phyloP scores from a whole-genome alignment of 2,888 invertebrate genomes.

The Limenitis camilla region DNA sequence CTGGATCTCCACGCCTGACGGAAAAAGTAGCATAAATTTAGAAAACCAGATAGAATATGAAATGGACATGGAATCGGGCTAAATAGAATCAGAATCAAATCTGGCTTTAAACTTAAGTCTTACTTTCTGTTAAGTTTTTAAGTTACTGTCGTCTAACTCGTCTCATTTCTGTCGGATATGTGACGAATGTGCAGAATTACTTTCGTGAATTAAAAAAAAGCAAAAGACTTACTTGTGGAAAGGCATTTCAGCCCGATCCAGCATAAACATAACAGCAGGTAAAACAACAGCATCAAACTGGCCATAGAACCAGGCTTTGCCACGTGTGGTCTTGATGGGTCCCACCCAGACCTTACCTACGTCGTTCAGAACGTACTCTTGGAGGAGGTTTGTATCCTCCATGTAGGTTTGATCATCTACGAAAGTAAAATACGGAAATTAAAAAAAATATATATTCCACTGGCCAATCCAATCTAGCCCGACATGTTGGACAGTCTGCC shows the following conservation, averaged over 20 bases:
- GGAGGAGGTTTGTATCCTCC: constrained; percentile 79
- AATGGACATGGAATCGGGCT: no score
- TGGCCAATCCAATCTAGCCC: no score
- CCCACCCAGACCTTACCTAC: constrained; percentile 92
- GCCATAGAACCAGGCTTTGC: constrained; percentile 89
- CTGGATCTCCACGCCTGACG: constrained; percentile 79
- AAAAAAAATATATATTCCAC: no score
- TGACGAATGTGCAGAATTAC: neutral
- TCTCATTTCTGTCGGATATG: no score
- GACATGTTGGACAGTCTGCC: no score
- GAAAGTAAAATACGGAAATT: constrained; percentile 7
- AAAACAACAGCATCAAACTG: constrained; percentile 84
- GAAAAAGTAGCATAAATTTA: no score
- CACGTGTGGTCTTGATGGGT: constrained; percentile 79
- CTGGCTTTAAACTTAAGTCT: no score
- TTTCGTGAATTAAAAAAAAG: neutral
- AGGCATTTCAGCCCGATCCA: constrained; percentile 78
- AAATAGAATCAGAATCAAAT: no score
- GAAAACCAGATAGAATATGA: neutral
- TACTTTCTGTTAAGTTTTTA: no score
- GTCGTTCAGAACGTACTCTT: constrained; percentile 86
- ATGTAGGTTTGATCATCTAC: constrained; percentile 85
- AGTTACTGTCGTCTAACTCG: no score
- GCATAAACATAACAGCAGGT: constrained; percentile 80
- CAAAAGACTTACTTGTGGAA: constrained; percentile 63